A percentile compares a stretch with the other conserved stretches of the same genome.
phyloP scores from a whole-genome alignment of 2,113 vertebrate species.

The Strigops habroptila region DNA sequence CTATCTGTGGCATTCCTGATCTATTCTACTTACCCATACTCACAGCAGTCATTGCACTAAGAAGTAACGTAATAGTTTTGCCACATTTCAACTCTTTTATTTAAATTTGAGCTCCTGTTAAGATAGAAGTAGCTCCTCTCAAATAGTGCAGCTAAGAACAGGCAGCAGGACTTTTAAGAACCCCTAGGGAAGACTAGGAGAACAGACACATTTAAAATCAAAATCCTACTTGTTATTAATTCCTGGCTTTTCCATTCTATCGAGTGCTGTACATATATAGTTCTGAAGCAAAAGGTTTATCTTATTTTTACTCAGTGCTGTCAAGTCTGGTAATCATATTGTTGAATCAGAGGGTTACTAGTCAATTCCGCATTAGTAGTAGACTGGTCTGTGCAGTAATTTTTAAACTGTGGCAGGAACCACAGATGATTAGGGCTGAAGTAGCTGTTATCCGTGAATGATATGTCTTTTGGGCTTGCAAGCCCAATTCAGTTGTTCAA shows the following conservation, averaged over 20 bases:
- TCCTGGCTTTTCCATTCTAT: background rate
- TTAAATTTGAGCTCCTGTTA: background rate
- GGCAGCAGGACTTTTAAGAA: background rate
- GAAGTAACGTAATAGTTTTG: background rate
- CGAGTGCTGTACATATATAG: background rate
- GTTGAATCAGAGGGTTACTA: background rate
- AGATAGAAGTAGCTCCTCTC: background rate
- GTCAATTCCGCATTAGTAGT: background rate
- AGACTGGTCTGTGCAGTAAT: background rate
- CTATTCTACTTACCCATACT: background rate
- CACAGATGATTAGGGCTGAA: background rate
- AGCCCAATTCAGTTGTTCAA: background rate
- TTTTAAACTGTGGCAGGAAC: background rate
- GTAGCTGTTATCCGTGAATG: background rate
- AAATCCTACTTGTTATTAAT: background rate
- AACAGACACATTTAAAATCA: background rate
- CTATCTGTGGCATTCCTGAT: background rate
- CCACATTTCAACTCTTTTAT: background rate
- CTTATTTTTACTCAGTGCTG: background rate
- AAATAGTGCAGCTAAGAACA: background rate
- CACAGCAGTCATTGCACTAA: background rate
- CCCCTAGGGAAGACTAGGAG: background rate
- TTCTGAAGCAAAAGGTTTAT: background rate
- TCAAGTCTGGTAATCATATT: background rate
- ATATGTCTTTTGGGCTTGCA: background rate